Percentiles rank a stretch among this genome's conserved stretches.
Evolutionary conservation across 2,888 invertebrate genomes (phyloP).

Genomic region (Quadroppia sp.): DNA sequence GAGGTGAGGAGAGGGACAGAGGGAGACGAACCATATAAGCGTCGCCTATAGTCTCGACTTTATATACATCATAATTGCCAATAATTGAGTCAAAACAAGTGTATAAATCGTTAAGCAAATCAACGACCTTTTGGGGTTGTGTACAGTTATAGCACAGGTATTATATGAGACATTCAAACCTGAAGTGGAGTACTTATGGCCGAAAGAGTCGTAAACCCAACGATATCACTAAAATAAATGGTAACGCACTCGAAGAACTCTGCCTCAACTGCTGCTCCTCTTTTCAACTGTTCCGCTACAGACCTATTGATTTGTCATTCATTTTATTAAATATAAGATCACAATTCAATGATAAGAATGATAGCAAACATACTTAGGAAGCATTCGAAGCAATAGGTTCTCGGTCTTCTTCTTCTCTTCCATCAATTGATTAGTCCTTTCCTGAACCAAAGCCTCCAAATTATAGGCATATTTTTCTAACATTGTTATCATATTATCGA

Average conservation of each 20-base stretch:
- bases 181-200: constrained; percentile 56
- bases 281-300: constrained; percentile 55
- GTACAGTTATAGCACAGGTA: background rate
- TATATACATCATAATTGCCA: constrained; percentile 93
- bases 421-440: constrained; percentile 91
- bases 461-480: constrained; percentile 99
- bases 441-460: constrained; percentile 65
- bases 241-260: constrained; percentile 51
- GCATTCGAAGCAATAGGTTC: constrained; percentile 86
- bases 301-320: constrained; percentile 49
- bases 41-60: constrained; percentile 56
- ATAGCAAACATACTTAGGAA: constrained; percentile 71
- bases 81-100: constrained; percentile 95
- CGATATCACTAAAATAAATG: constrained; percentile 58
- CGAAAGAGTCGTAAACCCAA: constrained; percentile 58
- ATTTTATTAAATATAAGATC: constrained; percentile 6
- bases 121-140: constrained; percentile 79
- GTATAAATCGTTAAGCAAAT: constrained; percentile 93
- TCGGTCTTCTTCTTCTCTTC: constrained; percentile 98
- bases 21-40: constrained; percentile 57
- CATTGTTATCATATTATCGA: constrained; percentile 68
- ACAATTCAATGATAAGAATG: background rate
- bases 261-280: constrained; percentile 57
- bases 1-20: no score
- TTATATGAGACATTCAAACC: constrained; percentile 47